phyloP scores from a whole-genome alignment of 2,113 vertebrate species.

The Labeo catla region DNA sequence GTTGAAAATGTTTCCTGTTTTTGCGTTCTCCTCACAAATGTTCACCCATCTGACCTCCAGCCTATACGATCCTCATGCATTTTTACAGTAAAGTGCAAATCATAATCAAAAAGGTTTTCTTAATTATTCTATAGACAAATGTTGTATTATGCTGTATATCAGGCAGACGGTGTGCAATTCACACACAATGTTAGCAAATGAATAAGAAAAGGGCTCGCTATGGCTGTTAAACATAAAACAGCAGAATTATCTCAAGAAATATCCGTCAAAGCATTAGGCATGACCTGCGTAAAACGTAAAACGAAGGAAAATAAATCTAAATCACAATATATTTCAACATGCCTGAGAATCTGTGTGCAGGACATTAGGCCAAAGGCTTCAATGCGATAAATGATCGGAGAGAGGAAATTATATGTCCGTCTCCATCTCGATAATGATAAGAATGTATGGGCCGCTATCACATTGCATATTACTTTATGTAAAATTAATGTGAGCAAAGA shows the following conservation, averaged over 20 bases:
- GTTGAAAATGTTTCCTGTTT: background rate
- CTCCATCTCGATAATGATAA: slow-evolving; percentile 57
- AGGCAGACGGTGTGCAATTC: background rate
- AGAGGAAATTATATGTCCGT: slow-evolving; percentile 59
- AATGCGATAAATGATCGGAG: slow-evolving; percentile 55
- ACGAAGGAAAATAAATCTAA: slow-evolving; percentile 37
- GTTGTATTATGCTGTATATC: background rate
- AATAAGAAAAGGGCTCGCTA: background rate
- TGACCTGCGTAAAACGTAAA: slow-evolving; percentile 34
- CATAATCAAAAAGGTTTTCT: background rate
- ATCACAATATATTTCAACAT: slow-evolving; percentile 30
- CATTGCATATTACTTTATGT: slow-evolving; percentile 57
- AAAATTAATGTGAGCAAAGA: slow-evolving; percentile 60
- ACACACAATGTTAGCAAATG: background rate
- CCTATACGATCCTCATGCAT: slow-evolving; percentile 1
- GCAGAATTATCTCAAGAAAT: slow-evolving; percentile 30
- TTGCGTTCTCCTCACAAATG: background rate
- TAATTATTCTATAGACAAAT: background rate
- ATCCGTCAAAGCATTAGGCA: slow-evolving; percentile 10
- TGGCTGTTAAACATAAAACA: background rate
- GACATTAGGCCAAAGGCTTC: slow-evolving; percentile 52
- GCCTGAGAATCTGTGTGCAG: slow-evolving; percentile 25
- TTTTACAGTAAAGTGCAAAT: slow-evolving; percentile 9
- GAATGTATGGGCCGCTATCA: slow-evolving; percentile 56
- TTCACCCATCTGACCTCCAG: background rate